A percentile compares a stretch with the other conserved stretches of the same genome.
Evolutionary conservation across 1,140 invertebrate genomes (phyloP).

Genomic region (Callitettix versicolor): DNA sequence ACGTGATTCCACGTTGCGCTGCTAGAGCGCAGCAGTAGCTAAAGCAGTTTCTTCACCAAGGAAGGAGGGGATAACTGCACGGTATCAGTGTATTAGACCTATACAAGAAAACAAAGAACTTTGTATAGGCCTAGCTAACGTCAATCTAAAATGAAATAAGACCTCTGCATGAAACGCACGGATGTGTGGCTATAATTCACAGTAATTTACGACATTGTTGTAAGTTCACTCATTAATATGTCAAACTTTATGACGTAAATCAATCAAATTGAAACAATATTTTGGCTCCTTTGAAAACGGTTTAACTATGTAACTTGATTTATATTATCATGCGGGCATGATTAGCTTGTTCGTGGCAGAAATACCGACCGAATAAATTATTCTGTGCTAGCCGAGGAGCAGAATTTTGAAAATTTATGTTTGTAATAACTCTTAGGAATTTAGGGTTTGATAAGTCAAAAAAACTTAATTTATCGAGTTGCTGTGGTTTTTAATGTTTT

Average conservation of each 20-base stretch:
- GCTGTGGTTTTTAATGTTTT: too few relatives aligned
- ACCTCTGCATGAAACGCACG: neutral
- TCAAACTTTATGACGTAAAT: constrained; percentile 5
- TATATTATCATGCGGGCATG: too few relatives aligned
- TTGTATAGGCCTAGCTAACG: constrained; percentile 3
- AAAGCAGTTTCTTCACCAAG: neutral
- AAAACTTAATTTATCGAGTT: too few relatives aligned
- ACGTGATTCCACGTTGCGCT: constrained; percentile 2
- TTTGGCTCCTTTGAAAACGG: neutral
- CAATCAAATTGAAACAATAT: constrained; percentile 9
- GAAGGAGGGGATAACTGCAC: neutral
- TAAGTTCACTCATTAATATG: constrained; percentile 9
- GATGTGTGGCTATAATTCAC: constrained; percentile 1
- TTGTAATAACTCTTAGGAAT: too few relatives aligned
- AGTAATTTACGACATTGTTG: constrained; percentile 7
- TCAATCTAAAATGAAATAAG: constrained; percentile 2
- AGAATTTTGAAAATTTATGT: too few relatives aligned
- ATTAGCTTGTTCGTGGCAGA: too few relatives aligned
- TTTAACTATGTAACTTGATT: too few relatives aligned
- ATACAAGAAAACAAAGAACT: constrained; percentile 13
- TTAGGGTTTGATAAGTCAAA: too few relatives aligned
- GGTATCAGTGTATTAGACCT: constrained; percentile 8
- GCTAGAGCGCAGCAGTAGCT: constrained; percentile 9
- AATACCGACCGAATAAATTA: too few relatives aligned
- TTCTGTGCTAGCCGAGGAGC: too few relatives aligned